Conservation (phyloP, 2,888 invertebrate species). For the Hermodice carunculata region DNA sequence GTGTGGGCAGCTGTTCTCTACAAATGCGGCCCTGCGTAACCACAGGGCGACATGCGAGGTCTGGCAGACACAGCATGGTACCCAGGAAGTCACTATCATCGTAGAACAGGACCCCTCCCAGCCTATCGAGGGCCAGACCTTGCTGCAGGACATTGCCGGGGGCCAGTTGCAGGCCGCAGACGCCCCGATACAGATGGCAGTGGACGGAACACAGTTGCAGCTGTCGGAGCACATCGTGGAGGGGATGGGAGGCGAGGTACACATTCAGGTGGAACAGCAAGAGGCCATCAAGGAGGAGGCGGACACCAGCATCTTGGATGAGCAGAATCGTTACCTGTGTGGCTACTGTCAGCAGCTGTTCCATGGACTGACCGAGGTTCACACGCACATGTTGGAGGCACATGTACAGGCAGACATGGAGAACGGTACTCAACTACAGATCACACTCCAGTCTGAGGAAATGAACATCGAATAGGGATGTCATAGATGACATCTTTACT, state of each 20-base stretch:
- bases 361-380: conserved; percentile 11
- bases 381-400: conserved; percentile 17
- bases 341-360: conserved; percentile 23
- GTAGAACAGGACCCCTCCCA: no score
- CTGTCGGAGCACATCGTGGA: neutral
- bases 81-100: no score
- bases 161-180: neutral
- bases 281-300: neutral
- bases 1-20: conserved; percentile 2
- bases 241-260: neutral
- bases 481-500: no score
- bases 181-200: neutral
- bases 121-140: no score
- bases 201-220: neutral
- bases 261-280: neutral
- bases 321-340: conserved; percentile 14
- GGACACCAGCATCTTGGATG: neutral
- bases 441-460: no score
- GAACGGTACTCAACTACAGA: no score
- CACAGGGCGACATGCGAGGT: neutral
- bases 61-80: no score
- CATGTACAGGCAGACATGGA: conserved; percentile 11
- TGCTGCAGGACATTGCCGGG: neutral
- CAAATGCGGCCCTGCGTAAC: neutral
- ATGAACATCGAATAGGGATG: no score